Percentiles rank a stretch among this genome's conserved stretches.
Evolutionary conservation across 2,888 invertebrate genomes (phyloP).

Genomic region (Gasteruption jaculator): DNA sequence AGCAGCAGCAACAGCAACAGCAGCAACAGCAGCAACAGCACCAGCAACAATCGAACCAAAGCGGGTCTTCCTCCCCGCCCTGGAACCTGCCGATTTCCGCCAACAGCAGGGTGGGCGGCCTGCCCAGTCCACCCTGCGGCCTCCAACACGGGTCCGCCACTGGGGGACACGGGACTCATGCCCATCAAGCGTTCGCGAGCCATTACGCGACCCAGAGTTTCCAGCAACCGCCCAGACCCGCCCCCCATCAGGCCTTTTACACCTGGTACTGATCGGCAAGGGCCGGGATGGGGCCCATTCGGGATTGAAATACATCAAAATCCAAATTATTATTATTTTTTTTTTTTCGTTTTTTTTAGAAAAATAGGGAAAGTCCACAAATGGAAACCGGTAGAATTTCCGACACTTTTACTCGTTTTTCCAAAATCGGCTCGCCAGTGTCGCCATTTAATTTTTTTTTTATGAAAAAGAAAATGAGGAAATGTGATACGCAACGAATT

Average conservation of each 20-base stretch:
- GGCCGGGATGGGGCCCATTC: no score
- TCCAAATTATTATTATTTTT: no score
- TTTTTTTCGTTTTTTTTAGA: no score
- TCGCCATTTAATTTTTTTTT: no score
- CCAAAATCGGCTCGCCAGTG: no score
- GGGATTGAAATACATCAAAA: no score
- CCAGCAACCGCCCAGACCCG: conserved; percentile 40
- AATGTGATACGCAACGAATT: no score
- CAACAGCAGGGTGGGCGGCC: conserved; percentile 29
- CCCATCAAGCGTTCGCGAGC: conserved; percentile 40
- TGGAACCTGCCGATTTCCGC: conserved; percentile 39
- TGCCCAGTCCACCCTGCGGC: conserved; percentile 36
- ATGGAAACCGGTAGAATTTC: no score
- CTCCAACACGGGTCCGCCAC: conserved; percentile 35
- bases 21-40: conserved; percentile 25
- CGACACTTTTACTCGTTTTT: no score
- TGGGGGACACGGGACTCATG: conserved; percentile 35
- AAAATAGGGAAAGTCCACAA: no score
- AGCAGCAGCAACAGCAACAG: conserved; percentile 27
- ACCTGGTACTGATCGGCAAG: conserved; percentile 42
- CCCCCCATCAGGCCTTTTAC: conserved; percentile 41
- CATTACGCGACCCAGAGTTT: conserved; percentile 40
- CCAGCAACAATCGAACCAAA: conserved; percentile 25
- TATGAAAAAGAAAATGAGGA: no score
- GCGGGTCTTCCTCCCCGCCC: conserved; percentile 35